Evolutionary conservation across 1,140 invertebrate genomes (phyloP).

Genomic region (Meloidogyne chitwoodi): DNA sequence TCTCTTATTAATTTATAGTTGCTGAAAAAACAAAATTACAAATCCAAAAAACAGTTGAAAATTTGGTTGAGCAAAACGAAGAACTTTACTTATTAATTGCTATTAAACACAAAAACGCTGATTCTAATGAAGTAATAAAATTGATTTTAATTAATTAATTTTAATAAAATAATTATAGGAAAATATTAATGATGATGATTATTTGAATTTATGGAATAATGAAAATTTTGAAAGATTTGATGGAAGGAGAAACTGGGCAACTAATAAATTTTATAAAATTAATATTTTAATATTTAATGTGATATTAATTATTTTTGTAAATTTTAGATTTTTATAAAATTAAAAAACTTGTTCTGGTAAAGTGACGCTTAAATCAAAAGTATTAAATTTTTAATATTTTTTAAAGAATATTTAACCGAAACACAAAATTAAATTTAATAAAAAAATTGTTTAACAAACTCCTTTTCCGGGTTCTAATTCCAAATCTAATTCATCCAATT

Average conservation of each 20-base stretch:
- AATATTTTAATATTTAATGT: neutral
- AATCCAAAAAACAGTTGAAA: neutral
- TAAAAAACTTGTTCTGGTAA: too few relatives aligned
- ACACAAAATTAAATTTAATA: too few relatives aligned
- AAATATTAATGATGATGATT: neutral
- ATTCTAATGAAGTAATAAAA: neutral
- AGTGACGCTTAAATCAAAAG: too few relatives aligned
- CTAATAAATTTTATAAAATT: neutral
- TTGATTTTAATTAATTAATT: neutral
- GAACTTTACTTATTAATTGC: neutral
- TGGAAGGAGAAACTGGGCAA: neutral
- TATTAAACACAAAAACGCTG: neutral
- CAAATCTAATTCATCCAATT: constrained; percentile 42
- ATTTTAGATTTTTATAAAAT: neutral
- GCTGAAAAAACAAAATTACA: neutral
- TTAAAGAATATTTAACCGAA: too few relatives aligned
- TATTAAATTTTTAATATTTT: too few relatives aligned
- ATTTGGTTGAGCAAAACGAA: neutral
- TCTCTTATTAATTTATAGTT: neutral
- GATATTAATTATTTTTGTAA: constrained; percentile 1
- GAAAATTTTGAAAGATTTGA: neutral
- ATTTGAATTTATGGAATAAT: neutral
- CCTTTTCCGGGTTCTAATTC: constrained; percentile 25
- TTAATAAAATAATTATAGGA: neutral
- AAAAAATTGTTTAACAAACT: constrained; percentile 18